A percentile compares a stretch with the other conserved stretches of the same genome.
Evolutionary conservation across 2,888 invertebrate species (phyloP).

Genomic region (Lamproptera curius): DNA sequence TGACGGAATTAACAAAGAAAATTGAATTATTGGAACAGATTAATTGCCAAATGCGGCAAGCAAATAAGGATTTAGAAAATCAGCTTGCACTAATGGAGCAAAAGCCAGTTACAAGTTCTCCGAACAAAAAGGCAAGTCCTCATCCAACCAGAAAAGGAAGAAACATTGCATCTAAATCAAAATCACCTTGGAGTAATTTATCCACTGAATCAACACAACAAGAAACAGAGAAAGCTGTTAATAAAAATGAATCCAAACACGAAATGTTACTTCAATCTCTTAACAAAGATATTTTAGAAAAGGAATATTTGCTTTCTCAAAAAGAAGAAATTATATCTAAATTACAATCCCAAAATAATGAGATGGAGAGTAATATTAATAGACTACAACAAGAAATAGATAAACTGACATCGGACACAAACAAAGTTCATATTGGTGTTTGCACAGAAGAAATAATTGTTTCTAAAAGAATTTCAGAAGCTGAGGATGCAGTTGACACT

Average conservation of each 20-base stretch:
- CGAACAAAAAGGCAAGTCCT: conserved; percentile 60
- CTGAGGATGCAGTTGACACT: too few relatives aligned
- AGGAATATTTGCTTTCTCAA: conserved; percentile 61
- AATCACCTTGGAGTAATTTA: conserved; percentile 68
- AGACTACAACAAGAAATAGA: conserved; percentile 31
- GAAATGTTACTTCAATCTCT: conserved; percentile 64
- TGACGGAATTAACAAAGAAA: conserved; percentile 66
- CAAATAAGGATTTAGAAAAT: conserved; percentile 74
- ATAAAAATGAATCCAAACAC: conserved; percentile 51
- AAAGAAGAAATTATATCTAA: conserved; percentile 65
- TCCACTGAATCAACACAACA: conserved; percentile 56
- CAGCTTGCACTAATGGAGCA: conserved; percentile 57
- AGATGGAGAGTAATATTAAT: conserved; percentile 34
- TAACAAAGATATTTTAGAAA: conserved; percentile 69
- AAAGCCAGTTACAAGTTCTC: conserved; percentile 44
- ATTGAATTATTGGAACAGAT: conserved; percentile 73
- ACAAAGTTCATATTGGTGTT: conserved; percentile 44
- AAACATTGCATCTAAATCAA: conserved; percentile 57
- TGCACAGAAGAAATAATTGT: conserved; percentile 35
- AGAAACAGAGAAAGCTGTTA: conserved; percentile 58
- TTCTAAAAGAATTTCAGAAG: too few relatives aligned
- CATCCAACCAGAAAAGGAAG: conserved; percentile 62
- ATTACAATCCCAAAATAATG: conserved; percentile 37
- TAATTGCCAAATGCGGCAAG: conserved; percentile 72
- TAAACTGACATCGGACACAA: conserved; percentile 21